Percentiles rank a stretch among this genome's conserved stretches.
phyloP scores from a whole-genome alignment of 2,888 invertebrate species.

The Temnothorax unifasciatus region DNA sequence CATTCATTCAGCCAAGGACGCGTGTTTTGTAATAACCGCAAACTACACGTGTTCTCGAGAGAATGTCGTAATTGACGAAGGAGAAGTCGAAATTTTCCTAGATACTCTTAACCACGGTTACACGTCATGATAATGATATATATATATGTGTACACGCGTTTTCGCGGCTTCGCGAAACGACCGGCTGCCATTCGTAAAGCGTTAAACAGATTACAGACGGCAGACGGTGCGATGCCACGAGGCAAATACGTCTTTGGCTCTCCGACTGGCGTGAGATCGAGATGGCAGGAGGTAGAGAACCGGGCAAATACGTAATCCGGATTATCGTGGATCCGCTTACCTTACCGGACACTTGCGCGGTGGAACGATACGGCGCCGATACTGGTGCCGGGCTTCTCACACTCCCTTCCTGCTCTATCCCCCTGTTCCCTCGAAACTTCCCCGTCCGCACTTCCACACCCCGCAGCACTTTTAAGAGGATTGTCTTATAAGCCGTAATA shows the following conservation, averaged over 20 bases:
- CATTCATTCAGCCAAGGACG: neutral
- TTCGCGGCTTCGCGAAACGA: constrained; percentile 53
- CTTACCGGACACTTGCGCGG: constrained; percentile 85
- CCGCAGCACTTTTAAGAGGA: constrained; percentile 75
- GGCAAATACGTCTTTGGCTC: constrained; percentile 83
- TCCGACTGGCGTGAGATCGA: constrained; percentile 81
- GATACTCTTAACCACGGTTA: neutral
- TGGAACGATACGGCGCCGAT: constrained; percentile 82
- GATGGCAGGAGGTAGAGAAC: constrained; percentile 81
- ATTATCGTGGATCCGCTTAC: constrained; percentile 86
- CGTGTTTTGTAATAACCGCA: neutral
- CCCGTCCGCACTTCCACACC: constrained; percentile 60
- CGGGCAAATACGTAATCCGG: constrained; percentile 85
- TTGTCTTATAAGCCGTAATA: constrained; percentile 75
- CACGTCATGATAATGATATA: constrained; percentile 47
- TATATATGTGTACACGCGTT: constrained; percentile 5
- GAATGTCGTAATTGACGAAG: neutral
- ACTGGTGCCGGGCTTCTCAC: constrained; percentile 66
- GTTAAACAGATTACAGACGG: constrained; percentile 80
- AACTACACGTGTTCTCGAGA: neutral
- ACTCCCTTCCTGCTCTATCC: constrained; percentile 36
- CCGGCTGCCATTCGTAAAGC: constrained; percentile 62
- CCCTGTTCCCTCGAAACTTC: constrained; percentile 24
- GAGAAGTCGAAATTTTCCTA: neutral
- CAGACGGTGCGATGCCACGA: constrained; percentile 80